Evolutionary conservation across 92 coral and sea anemone genomes (phyloP), one percentile per base, ranked within the genome.

Genomic region (Zoanthus sansibaricus): DNA sequence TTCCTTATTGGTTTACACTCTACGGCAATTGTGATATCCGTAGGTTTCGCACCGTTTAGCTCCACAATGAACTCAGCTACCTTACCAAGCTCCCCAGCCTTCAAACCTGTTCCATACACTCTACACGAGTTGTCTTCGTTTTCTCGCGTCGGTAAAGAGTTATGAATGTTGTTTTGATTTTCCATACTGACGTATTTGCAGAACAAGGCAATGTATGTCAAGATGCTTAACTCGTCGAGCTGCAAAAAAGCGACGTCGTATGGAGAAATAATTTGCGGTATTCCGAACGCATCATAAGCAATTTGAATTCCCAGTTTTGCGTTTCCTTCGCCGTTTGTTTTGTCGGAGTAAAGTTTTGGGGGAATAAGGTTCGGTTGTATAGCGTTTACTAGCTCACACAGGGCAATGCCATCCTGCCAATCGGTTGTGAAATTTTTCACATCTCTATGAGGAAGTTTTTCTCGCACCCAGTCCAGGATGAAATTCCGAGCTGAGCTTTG

Each of bases 1-100:
- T 94, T 93, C 21, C 78, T 87, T 48, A 91, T 52, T 0, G 99
- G 97, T 84, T 97, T 97, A 79, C 93, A 95, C 92, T 97, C 99
- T 71, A 97, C 96, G 18, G 99, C 98, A 13, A 95, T 96, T 13
- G 99, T 97, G 49, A 97, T 93, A 37, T 97, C 99, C 2, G 96
- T 93, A 32, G 99, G 94, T 71, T 95, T 97, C 10, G 98, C 98
- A 67, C 98, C 98, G 68, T 97, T 94, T 4, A 97, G 87, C 79
- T 97, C 95, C 15, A 97, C 94, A 20, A 92, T 90, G 71, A 95
- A 97, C 92, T 97, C 99, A 1, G 96, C 95, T 17, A 93, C 92
- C 71, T 97, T 97, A 14, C 99, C 99, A 48, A 97, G 87, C 37
- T 93, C 96, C 15, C 99, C 97, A 3, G 90, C 88, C 78, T 95